Base-by-base conservation (phyloP, 1,140 invertebrate species). In the Cydia strobilella region DNA sequence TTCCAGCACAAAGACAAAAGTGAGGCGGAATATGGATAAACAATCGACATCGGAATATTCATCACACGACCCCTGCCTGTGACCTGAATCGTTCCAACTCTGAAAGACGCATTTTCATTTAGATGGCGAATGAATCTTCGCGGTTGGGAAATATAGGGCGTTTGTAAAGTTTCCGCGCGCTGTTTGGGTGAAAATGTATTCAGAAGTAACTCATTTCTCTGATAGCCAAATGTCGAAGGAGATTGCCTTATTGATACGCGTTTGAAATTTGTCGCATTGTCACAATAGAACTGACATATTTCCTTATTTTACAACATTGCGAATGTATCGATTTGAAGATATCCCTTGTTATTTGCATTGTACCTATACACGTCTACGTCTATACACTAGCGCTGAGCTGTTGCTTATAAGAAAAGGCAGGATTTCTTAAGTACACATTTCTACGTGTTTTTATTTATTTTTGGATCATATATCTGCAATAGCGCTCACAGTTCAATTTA, bases 31-130 rank as follows among this genome's bases (percentile, higher is more conserved):
- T 39, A 69, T 69, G 65, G 27, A 66, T 66, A 66, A 66, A 66
- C 31, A 69, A 69, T 69, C 65, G 65, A 69, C 65, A 20, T 69
- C 31, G 65, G 65, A 69, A 69, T 69, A 69, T 69, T 69, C 65
- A 69, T 69, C 65, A 69, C 65, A 69, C 65, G 65, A 69, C 65
- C 65, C 63, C 62, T 25, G 63, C 25, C 65, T 69, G 65, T 69
- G 65, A 69, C 65, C 65, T 39, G 23, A 69, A 69, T 69, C 65
- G 65, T 35, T 66, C 63, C 63, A 63, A 63, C 20, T 66, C 63
- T n/a, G 31, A 69, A 18, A 39, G 31, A 42, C 65, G 65, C 65
- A 69, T 69, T 69, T 39, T 69, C 65, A 69, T 69, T 69, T 69
- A 69, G 65, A 69, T 66, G 65, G 65, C 65, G 65, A 66, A 66